phyloP scores from a whole-genome alignment of 1,140 invertebrate species.

The Leptonema lineaticorne region DNA sequence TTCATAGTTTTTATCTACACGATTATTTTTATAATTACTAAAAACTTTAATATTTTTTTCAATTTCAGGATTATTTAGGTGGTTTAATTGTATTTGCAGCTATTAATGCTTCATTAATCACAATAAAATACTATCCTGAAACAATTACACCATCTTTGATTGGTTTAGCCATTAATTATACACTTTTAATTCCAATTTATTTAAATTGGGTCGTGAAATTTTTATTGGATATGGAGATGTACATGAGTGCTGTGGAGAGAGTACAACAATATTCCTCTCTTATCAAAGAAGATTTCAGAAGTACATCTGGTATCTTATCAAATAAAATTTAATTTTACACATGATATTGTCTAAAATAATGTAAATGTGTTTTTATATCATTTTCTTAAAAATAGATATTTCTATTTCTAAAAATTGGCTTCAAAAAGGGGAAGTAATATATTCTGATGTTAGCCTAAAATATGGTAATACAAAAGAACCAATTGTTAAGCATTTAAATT shows the following conservation, averaged over 20 bases:
- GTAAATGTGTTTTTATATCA: too few species aligned
- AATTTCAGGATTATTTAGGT: slow-evolving; percentile 74
- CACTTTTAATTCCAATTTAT: slow-evolving; percentile 78
- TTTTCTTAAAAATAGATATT: slow-evolving; percentile 56
- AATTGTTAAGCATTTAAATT: slow-evolving; percentile 64
- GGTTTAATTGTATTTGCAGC: slow-evolving; percentile 74
- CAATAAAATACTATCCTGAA: slow-evolving; percentile 55
- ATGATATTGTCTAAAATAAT: too few species aligned
- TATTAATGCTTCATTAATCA: slow-evolving; percentile 63
- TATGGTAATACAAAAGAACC: slow-evolving; percentile 63
- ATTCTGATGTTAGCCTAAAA: slow-evolving; percentile 67
- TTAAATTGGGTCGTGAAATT: slow-evolving; percentile 81
- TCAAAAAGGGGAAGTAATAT: slow-evolving; percentile 67
- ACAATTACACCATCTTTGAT: slow-evolving; percentile 64
- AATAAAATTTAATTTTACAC: too few species aligned
- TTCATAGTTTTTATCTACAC: background rate
- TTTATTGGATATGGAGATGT: slow-evolving; percentile 76
- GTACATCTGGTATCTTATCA: too few species aligned
- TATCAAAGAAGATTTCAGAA: slow-evolving; percentile 61
- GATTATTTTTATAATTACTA: too few species aligned
- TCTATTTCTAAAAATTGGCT: slow-evolving; percentile 66
- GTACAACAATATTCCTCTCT: slow-evolving; percentile 63
- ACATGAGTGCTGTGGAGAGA: slow-evolving; percentile 75
- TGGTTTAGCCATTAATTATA: slow-evolving; percentile 76
- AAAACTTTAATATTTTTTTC: background rate